Conservation (phyloP, 1,140 invertebrate genomes). For the Zaprionus gabonicus region DNA sequence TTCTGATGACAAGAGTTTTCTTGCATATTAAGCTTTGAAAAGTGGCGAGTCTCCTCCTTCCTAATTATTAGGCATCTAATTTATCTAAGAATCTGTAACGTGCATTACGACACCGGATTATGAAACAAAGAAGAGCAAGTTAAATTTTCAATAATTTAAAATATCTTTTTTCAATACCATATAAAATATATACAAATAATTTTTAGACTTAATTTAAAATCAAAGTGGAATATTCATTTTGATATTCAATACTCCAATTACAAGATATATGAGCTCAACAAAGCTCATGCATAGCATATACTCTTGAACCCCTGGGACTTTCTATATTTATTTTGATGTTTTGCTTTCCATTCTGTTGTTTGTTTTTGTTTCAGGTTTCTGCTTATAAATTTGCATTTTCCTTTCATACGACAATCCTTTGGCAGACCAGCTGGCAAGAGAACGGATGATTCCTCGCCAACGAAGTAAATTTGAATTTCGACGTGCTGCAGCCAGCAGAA, state of each 20-base stretch:
- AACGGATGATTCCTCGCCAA: constrained; percentile 41
- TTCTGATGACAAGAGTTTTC: constrained; percentile 12
- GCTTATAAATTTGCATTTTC: constrained; percentile 60
- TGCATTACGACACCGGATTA: neutral
- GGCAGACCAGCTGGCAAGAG: constrained; percentile 27
- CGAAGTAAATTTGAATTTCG: constrained; percentile 71
- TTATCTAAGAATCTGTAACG: neutral
- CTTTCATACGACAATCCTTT: constrained; percentile 21
- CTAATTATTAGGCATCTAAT: neutral
- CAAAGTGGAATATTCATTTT: neutral
- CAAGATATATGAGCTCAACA: neutral
- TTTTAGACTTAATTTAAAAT: neutral
- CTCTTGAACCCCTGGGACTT: constrained; percentile 18
- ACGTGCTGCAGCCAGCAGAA: constrained; percentile 56
- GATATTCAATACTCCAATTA: neutral
- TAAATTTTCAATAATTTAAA: neutral
- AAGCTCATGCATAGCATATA: constrained; percentile 65
- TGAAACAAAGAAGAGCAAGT: neutral
- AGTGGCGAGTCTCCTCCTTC: neutral
- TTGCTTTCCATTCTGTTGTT: constrained; percentile 10
- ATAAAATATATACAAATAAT: neutral
- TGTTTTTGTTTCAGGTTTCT: constrained; percentile 46
- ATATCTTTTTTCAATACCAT: no score
- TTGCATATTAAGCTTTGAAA: neutral
- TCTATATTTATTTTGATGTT: constrained; percentile 51